Evolutionary conservation across 2,113 vertebrate species (phyloP).

Genomic region (Caranx ignobilis): DNA sequence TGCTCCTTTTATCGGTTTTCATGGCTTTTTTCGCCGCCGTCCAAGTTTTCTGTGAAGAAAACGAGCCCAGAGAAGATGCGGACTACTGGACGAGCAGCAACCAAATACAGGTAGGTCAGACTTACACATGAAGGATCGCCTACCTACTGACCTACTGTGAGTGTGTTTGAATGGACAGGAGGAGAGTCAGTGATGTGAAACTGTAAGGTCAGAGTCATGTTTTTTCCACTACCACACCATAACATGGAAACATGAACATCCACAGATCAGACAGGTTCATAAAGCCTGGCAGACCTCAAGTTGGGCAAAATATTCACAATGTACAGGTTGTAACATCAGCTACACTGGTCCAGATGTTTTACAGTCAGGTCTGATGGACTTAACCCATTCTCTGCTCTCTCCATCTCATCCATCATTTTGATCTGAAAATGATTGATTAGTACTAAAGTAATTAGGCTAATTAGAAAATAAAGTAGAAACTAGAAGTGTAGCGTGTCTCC

Average conservation of each 20-base stretch:
- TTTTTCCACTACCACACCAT: too few relatives aligned
- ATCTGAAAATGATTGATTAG: too few relatives aligned
- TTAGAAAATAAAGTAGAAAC: too few relatives aligned
- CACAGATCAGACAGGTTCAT: too few relatives aligned
- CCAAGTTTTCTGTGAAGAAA: constrained; percentile 86
- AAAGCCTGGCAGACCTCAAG: too few relatives aligned
- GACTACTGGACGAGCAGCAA: constrained; percentile 89
- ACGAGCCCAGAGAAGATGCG: constrained; percentile 85
- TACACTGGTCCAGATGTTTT: neutral
- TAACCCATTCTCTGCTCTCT: too few relatives aligned
- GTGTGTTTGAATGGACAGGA: neutral
- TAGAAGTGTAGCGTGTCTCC: too few relatives aligned
- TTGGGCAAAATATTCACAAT: too few relatives aligned
- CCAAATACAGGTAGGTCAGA: constrained; percentile 84
- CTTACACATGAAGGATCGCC: neutral
- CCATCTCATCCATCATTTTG: too few relatives aligned
- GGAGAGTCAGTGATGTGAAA: neutral
- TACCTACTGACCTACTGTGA: neutral
- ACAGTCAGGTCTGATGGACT: neutral
- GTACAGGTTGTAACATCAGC: neutral
- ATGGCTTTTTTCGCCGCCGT: constrained; percentile 85
- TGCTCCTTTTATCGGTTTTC: constrained; percentile 85
- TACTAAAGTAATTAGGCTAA: too few relatives aligned
- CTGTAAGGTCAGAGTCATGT: neutral
- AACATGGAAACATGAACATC: too few relatives aligned